These are phyloP conservation scores for Rhingia campestris DNA, from an alignment of 2,888 invertebrate genomes.

Conservation along the genomic window DNA sequence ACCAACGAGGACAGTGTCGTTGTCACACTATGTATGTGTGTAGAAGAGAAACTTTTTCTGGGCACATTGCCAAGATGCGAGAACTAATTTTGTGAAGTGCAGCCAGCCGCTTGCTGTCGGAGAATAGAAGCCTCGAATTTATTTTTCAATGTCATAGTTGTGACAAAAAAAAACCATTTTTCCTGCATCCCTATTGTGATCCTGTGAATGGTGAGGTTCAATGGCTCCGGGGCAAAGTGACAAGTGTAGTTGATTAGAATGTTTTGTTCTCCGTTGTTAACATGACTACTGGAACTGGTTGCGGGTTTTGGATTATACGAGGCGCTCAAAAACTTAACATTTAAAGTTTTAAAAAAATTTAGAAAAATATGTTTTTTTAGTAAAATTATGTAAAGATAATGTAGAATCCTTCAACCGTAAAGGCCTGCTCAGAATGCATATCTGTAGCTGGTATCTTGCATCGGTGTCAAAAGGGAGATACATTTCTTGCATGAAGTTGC, in stretches of 20 bases:
- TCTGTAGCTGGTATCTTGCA: too few relatives aligned
- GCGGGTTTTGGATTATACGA: too few relatives aligned
- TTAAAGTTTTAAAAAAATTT: too few relatives aligned
- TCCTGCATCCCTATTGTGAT: not conserved
- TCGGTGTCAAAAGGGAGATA: too few relatives aligned
- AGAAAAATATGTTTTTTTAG: too few relatives aligned
- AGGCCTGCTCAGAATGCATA: too few relatives aligned
- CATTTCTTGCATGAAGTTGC: too few relatives aligned
- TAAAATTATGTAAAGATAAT: too few relatives aligned
- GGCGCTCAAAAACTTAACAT: too few relatives aligned
- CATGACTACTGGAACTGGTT: too few relatives aligned
- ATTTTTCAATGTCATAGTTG: slow-evolving; percentile 66
- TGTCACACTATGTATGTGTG: slow-evolving; percentile 25
- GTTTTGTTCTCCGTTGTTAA: not conserved
- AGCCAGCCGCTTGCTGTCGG: slow-evolving; percentile 19
- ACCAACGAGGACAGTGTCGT: slow-evolving; percentile 25
- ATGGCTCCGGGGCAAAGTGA: slow-evolving; percentile 40
- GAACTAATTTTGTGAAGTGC: slow-evolving; percentile 66
- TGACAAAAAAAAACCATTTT: not conserved
- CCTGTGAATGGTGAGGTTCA: slow-evolving; percentile 25
- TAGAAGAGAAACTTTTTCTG: slow-evolving; percentile 43
- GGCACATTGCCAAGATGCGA: slow-evolving; percentile 63
- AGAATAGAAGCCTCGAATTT: slow-evolving; percentile 51
- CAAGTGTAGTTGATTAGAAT: slow-evolving; percentile 40
- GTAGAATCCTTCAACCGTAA: too few relatives aligned